Base-by-base conservation (phyloP, 2,888 invertebrate genomes). In the Pseudanteris insignis region DNA sequence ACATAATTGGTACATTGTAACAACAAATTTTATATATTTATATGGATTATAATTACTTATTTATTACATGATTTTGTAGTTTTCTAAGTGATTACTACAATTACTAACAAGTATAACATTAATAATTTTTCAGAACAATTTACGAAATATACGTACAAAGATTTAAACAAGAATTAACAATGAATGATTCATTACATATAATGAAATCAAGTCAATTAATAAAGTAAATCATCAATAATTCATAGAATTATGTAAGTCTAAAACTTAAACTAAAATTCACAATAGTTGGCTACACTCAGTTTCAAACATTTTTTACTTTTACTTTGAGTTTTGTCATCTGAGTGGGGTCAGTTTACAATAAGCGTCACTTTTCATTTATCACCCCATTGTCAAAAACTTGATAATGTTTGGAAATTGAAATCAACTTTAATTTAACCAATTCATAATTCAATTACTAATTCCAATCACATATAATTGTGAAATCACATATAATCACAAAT, bases 201-300 rank as follows among this genome's bases (percentile, higher is more conserved):
- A 77, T 75, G 76, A 74, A 77, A 78, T 78, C 77, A 76, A 77
- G 75, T 77, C 75, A 75, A 58, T 58, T 10, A 18, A 71, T 61
- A 63, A 57, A 64, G 66, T 57, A 64, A 65, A 58, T 33, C 60
- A 58, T 67, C 64, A 55, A 71, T 67, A 68, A 71, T 69, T 67
- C 61, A 66, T 64, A 68, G 64, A 54, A 66, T 69, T 59, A 63
- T 67, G 26, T 57, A 57, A 38, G 53, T 40, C 50, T 51, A 43
- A 26, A 46, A 65, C 61, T 63, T 68, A 57, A 67, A 66, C 54
- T 68, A 70, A 64, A 38, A 57, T 64, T 65, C 65, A 59, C 63
- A n/a, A n/a, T 62, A 67, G 55, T 66, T 67, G 63, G 67, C 57
- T 57, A 10, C 57, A 57, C 37, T 63, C 59, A 62, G 43, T 37